phyloP scores from a whole-genome alignment of 37 sponge, comb jelly and placozoan species.

The Eunapius fragilis region DNA sequence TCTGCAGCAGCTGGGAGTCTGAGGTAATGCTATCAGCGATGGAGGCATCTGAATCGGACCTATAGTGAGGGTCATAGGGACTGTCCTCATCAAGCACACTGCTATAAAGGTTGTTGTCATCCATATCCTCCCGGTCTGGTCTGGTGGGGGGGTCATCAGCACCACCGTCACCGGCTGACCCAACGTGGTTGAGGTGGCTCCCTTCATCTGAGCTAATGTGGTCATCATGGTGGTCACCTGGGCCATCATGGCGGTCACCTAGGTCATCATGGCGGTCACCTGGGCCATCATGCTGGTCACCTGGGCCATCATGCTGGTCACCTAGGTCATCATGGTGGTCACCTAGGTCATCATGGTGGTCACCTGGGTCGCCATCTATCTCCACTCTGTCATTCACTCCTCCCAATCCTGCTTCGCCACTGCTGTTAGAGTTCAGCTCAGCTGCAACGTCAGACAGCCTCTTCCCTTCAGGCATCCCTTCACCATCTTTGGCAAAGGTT shows the following conservation, averaged over 20 bases:
- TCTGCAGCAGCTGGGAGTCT: background rate
- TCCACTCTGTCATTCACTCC: background rate
- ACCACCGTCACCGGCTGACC: too few relatives aligned
- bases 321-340: background rate
- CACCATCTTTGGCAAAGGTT: constrained; percentile 53
- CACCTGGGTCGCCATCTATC: background rate
- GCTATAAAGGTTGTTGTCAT: too few relatives aligned
- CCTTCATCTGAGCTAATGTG: background rate
- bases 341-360: too few relatives aligned
- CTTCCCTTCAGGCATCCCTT: background rate
- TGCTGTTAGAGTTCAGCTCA: background rate
- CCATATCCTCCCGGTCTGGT: too few relatives aligned
- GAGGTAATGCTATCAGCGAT: background rate
- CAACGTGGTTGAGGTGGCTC: too few relatives aligned
- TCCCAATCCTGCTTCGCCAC: background rate
- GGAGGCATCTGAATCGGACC: background rate
- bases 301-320: background rate
- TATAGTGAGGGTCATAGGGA: background rate
- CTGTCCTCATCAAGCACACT: background rate
- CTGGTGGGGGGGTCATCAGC: background rate
- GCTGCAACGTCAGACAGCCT: background rate
- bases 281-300: background rate
- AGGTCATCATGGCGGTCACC: background rate
- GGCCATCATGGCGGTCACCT: too few relatives aligned
- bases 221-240: background rate